Conservation (phyloP, 1,140 invertebrate species). For the Sitophilus oryzae region DNA sequence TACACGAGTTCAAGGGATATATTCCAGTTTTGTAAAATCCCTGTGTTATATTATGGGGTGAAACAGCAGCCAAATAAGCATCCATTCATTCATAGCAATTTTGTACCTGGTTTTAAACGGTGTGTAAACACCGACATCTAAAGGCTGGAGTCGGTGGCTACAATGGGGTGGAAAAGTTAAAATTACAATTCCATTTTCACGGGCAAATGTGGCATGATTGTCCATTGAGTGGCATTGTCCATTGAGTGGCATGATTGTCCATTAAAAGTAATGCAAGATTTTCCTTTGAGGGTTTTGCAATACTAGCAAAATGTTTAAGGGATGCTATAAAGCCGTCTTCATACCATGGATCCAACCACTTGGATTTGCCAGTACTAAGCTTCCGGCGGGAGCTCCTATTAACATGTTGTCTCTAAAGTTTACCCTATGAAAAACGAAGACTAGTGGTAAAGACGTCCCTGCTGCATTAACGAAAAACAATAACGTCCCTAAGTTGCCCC, state of each 20-base stretch:
- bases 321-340: slow-evolving; percentile 29
- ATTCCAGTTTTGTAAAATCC: slow-evolving; percentile 41
- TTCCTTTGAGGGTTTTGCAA: slow-evolving; percentile 29
- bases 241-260: slow-evolving; percentile 41
- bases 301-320: slow-evolving; percentile 43
- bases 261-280: slow-evolving; percentile 34
- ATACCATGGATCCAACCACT: slow-evolving; percentile 35
- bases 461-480: slow-evolving; percentile 33
- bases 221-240: slow-evolving; percentile 1
- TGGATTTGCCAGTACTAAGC: slow-evolving; percentile 32
- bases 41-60: slow-evolving; percentile 38
- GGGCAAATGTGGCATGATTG: neutral
- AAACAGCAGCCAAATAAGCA: slow-evolving; percentile 29
- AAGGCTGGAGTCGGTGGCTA: slow-evolving; percentile 41
- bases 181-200: slow-evolving; percentile 39
- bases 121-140: slow-evolving; percentile 39
- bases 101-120: slow-evolving; percentile 27
- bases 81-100: slow-evolving; percentile 21
- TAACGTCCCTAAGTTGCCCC: slow-evolving; percentile 42
- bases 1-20: slow-evolving; percentile 39
- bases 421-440: slow-evolving; percentile 31
- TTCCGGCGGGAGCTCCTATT: slow-evolving; percentile 38
- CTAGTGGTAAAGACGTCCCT: slow-evolving; percentile 38
- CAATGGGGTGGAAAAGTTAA: slow-evolving; percentile 46
- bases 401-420: slow-evolving; percentile 24